Evolutionary conservation across 2,888 invertebrate species (phyloP).

Genomic region (Mythimna albipuncta): DNA sequence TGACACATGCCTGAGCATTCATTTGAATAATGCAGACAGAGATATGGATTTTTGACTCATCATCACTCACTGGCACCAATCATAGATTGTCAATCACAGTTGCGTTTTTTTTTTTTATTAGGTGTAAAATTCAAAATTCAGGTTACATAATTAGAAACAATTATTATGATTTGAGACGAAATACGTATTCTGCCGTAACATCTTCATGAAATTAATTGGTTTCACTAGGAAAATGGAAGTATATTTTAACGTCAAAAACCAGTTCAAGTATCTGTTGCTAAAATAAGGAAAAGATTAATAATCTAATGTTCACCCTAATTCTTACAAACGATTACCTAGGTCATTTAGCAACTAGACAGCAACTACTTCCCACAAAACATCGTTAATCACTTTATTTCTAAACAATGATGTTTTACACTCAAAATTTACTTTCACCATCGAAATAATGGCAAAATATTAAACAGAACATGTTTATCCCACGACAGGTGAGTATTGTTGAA

Average conservation of each 20-base stretch:
- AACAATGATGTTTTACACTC: conserved; percentile 46
- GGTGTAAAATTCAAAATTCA: neutral
- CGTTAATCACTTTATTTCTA: conserved; percentile 19
- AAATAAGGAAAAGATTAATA: neutral
- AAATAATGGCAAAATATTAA: conserved; percentile 62
- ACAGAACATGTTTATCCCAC: conserved; percentile 68
- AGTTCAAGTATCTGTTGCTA: neutral
- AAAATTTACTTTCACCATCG: conserved; percentile 67
- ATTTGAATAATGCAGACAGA: conserved; percentile 15
- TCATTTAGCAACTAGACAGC: conserved; percentile 15
- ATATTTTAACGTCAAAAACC: neutral
- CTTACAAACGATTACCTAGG: conserved; percentile 10
- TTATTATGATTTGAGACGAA: neutral
- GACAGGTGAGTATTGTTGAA: conserved; percentile 66
- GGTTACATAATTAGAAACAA: neutral
- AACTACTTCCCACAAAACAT: conserved; percentile 27
- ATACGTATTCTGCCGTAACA: neutral
- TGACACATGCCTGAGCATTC: conserved; percentile 42
- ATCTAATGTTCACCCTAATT: neutral
- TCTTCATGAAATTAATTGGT: no score
- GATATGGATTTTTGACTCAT: conserved; percentile 14
- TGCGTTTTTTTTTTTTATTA: neutral
- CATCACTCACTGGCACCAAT: conserved; percentile 2
- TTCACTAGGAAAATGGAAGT: neutral
- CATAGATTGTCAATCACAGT: neutral